These are phyloP conservation scores for Odontocerum albicorne DNA, from an alignment of 2,888 invertebrate genomes.

Conservation along the genomic window DNA sequence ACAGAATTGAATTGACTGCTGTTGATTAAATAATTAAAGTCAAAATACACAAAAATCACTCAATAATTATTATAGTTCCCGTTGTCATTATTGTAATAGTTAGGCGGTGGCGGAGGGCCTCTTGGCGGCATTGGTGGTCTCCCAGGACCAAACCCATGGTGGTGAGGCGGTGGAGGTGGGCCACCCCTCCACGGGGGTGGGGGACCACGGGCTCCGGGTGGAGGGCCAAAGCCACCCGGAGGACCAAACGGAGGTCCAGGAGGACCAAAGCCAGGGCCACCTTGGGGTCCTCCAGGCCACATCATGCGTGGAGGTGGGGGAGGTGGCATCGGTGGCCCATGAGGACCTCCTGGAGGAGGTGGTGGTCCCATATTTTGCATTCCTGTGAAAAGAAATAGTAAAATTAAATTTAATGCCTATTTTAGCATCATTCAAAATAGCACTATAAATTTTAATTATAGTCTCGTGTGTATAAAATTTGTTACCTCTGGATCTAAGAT, in stretches of 20 bases:
- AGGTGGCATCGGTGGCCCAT: slow-evolving; percentile 44
- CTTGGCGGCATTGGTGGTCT: slow-evolving; percentile 64
- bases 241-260: slow-evolving; percentile 45
- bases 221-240: slow-evolving; percentile 55
- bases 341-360: slow-evolving; percentile 43
- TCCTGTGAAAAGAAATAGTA: neutral
- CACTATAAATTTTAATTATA: no score
- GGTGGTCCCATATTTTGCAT: slow-evolving; percentile 44
- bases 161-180: slow-evolving; percentile 65
- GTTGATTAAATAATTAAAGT: no score
- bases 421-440: no score
- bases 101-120: slow-evolving; percentile 69
- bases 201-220: slow-evolving; percentile 59
- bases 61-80: slow-evolving; percentile 33
- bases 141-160: slow-evolving; percentile 44
- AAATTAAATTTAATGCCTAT: no score
- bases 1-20: no score
- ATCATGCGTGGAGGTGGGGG: slow-evolving; percentile 44
- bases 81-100: slow-evolving; percentile 32
- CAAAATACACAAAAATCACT: no score
- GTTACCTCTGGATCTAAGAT: no score
- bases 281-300: slow-evolving; percentile 41
- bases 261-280: slow-evolving; percentile 46
- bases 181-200: slow-evolving; percentile 71
- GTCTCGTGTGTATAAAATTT: no score